Percentiles rank a stretch among this genome's conserved stretches.
Evolutionary conservation across 2,797 vertebrate species (phyloP).

Genomic region (Parauchenoglanis ngamensis): DNA sequence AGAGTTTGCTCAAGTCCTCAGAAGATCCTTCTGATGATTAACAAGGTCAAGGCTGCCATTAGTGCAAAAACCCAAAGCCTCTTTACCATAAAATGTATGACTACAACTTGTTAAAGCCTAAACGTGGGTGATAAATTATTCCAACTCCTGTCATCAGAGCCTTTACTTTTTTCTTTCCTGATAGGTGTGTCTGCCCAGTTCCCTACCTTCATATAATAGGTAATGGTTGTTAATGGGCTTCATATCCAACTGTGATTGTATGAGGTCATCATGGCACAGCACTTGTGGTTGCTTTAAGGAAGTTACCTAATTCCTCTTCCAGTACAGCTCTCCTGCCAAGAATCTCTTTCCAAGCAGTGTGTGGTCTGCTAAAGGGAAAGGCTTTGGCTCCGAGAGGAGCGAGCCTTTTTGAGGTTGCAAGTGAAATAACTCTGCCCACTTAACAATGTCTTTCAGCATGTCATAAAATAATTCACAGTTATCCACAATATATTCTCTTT

Average conservation of each 20-base stretch:
- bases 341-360: constrained; percentile 47
- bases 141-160: constrained; percentile 33
- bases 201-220: constrained; percentile 29
- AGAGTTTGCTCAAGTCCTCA: constrained; percentile 38
- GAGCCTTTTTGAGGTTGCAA: constrained; percentile 45
- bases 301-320: constrained; percentile 53
- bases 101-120: constrained; percentile 30
- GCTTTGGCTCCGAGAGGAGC: constrained; percentile 45
- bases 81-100: constrained; percentile 40
- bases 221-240: constrained; percentile 43
- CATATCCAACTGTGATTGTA: constrained; percentile 51
- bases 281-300: constrained; percentile 54
- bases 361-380: constrained; percentile 49
- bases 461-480: constrained; percentile 35
- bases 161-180: constrained; percentile 42
- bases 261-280: constrained; percentile 41
- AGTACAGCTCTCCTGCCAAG: constrained; percentile 50
- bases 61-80: constrained; percentile 33
- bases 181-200: constrained; percentile 40
- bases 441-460: constrained; percentile 29
- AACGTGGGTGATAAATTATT: constrained; percentile 34
- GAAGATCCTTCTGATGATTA: constrained; percentile 33
- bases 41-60: constrained; percentile 36
- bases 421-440: constrained; percentile 45
- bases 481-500: constrained; percentile 2